Conservation (phyloP, 2,888 invertebrate genomes). For the Cheilosia soror region DNA sequence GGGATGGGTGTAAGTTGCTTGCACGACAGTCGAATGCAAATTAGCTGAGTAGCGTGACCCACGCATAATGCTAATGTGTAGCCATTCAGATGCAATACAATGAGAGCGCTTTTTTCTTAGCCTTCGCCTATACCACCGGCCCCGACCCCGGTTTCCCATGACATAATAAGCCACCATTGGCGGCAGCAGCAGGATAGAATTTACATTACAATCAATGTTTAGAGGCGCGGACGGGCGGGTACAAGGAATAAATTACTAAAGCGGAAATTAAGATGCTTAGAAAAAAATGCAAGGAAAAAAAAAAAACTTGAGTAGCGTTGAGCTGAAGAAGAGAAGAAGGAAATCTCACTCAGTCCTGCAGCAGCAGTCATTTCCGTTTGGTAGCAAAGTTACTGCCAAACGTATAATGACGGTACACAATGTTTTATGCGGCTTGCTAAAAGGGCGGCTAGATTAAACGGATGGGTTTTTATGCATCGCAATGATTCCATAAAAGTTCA, state of each 20-base stretch:
- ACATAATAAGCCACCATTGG: conserved; percentile 66
- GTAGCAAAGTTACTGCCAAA: conserved; percentile 50
- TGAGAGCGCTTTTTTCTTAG: conserved; percentile 15
- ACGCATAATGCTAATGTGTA: conserved; percentile 74
- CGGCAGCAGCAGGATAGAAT: conserved; percentile 50
- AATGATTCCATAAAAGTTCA: conserved; percentile 43
- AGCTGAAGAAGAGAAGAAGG: conserved; percentile 33
- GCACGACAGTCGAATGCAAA: conserved; percentile 73
- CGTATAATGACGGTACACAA: conserved; percentile 60
- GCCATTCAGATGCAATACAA: conserved; percentile 67
- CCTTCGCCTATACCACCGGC: background rate
- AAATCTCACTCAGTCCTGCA: conserved; percentile 66
- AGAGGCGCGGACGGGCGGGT: background rate
- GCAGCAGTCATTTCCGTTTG: conserved; percentile 70
- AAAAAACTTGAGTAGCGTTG: conserved; percentile 51
- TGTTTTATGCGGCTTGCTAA: conserved; percentile 59
- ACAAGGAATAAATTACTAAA: conserved; percentile 59
- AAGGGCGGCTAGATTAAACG: conserved; percentile 18
- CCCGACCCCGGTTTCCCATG: conserved; percentile 24
- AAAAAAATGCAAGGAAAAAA: no score
- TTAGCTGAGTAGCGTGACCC: conserved; percentile 72
- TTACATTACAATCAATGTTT: conserved; percentile 70
- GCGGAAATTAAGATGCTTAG: conserved; percentile 74
- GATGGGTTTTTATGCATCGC: background rate
- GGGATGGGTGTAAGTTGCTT: conserved; percentile 42